Evolutionary conservation across 2,888 invertebrate genomes (phyloP).

Genomic region (Drosophila cognata): DNA sequence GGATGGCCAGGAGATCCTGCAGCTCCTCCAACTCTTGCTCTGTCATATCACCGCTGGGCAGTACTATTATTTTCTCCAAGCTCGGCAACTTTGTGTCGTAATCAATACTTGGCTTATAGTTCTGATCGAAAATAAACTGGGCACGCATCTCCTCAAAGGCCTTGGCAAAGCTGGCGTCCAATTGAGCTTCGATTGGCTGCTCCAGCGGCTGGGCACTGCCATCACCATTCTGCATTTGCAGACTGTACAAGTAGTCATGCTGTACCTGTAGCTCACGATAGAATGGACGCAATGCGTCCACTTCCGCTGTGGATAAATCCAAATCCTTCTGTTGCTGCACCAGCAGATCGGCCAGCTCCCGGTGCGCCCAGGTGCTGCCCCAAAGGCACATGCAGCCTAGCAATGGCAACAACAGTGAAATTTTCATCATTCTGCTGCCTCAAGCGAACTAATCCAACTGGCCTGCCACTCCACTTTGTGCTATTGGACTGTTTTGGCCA

Average conservation of each 20-base stretch:
- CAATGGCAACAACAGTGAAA: conserved; percentile 38
- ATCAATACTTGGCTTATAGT: conserved; percentile 38
- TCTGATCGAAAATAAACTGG: conserved; percentile 43
- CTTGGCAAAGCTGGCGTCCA: conserved; percentile 45
- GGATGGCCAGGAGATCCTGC: conserved; percentile 65
- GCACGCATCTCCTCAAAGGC: conserved; percentile 58
- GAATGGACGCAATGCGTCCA: conserved; percentile 66
- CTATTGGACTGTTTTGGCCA: conserved; percentile 19
- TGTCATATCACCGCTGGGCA: conserved; percentile 35
- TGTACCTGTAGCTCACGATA: conserved; percentile 72
- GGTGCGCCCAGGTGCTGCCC: conserved; percentile 30
- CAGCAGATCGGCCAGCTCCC: conserved; percentile 53
- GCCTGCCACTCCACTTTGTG: conserved; percentile 7
- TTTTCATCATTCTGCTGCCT: conserved; percentile 41
- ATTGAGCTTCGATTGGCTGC: neutral
- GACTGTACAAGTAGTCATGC: conserved; percentile 64
- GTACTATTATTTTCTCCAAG: conserved; percentile 63
- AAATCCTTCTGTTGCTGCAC: conserved; percentile 57
- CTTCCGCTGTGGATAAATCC: conserved; percentile 58
- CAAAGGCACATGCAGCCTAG: conserved; percentile 26
- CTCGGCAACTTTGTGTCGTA: conserved; percentile 73
- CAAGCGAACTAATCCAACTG: conserved; percentile 44
- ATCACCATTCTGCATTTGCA: conserved; percentile 43
- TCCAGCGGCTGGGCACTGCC: conserved; percentile 29
- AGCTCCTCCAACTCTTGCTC: conserved; percentile 61